Evolutionary conservation across 2,113 vertebrate genomes (phyloP).

Genomic region (Dipodomys merriami): DNA sequence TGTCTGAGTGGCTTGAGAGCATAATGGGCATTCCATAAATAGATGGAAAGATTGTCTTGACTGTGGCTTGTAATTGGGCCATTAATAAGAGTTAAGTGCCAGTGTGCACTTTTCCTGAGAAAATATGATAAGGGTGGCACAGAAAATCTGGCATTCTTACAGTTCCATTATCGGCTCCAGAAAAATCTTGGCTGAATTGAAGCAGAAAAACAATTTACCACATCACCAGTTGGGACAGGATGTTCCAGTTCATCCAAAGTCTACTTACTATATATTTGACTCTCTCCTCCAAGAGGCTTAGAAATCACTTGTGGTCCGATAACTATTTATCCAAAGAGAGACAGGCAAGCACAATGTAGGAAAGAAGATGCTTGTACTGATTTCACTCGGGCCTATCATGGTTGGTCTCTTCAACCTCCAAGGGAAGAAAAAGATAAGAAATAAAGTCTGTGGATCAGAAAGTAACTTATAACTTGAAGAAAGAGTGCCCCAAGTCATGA

Average conservation of each 20-base stretch:
- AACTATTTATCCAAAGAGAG: conserved; percentile 59
- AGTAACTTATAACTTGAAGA: conserved; percentile 52
- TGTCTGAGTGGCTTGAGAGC: conserved; percentile 31
- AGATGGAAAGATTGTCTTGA: conserved; percentile 50
- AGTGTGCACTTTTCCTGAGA: conserved; percentile 70
- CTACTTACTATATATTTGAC: conserved; percentile 63
- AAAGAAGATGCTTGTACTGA: conserved; percentile 64
- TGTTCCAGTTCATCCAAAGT: conserved; percentile 70
- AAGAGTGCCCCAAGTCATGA: background rate
- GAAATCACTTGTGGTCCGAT: conserved; percentile 63
- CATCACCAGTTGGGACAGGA: conserved; percentile 76
- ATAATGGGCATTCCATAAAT: conserved; percentile 23
- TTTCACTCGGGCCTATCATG: conserved; percentile 37
- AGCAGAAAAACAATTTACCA: conserved; percentile 83
- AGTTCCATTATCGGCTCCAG: conserved; percentile 72
- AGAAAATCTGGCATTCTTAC: conserved; percentile 71
- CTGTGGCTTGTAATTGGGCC: conserved; percentile 46
- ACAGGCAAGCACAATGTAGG: conserved; percentile 36
- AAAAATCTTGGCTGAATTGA: conserved; percentile 79
- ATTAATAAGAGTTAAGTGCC: conserved; percentile 64
- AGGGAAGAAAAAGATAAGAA: conserved; percentile 63
- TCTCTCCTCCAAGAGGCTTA: conserved; percentile 55
- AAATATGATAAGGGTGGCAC: conserved; percentile 67
- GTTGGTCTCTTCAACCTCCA: conserved; percentile 3
- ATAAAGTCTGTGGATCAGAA: conserved; percentile 43